phyloP scores from a whole-genome alignment of 2,113 vertebrate species.

The Edolisoma coerulescens region DNA sequence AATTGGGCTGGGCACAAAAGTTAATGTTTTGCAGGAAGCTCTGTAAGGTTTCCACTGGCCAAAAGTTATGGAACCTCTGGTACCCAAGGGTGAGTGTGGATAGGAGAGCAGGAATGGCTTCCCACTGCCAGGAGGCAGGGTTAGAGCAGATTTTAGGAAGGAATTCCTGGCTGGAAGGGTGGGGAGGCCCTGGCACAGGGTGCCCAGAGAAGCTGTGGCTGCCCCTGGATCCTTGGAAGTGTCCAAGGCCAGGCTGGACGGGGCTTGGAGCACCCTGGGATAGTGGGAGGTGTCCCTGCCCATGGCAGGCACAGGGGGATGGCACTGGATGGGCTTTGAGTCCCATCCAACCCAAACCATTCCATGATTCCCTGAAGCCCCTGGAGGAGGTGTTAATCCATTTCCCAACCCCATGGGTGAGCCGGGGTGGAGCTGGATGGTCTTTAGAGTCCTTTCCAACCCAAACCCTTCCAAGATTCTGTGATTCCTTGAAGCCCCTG shows the following conservation, averaged over 20 bases:
- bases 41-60: not conserved
- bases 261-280: not conserved
- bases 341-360: not conserved
- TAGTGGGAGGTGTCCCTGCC: accelerated
- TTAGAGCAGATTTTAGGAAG: accelerated
- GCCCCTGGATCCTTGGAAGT: not conserved
- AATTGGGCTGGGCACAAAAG: not conserved
- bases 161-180: not conserved
- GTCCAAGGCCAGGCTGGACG: accelerated
- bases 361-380: not conserved
- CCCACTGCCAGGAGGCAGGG: not conserved
- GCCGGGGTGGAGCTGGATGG: too few relatives aligned
- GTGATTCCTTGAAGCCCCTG: not conserved
- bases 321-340: too few relatives aligned
- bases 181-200: accelerated
- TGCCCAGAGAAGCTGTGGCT: not conserved
- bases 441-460: not conserved
- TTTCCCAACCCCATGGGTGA: accelerated
- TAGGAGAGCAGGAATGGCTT: not conserved
- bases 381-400: accelerated
- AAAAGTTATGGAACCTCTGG: not conserved
- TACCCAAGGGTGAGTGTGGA: not conserved
- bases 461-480: not conserved
- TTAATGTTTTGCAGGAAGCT: not conserved
- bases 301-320: not conserved